These are phyloP conservation scores for Raja brachyura DNA, from an alignment of 2,113 vertebrate species.

Conservation along the genomic window DNA sequence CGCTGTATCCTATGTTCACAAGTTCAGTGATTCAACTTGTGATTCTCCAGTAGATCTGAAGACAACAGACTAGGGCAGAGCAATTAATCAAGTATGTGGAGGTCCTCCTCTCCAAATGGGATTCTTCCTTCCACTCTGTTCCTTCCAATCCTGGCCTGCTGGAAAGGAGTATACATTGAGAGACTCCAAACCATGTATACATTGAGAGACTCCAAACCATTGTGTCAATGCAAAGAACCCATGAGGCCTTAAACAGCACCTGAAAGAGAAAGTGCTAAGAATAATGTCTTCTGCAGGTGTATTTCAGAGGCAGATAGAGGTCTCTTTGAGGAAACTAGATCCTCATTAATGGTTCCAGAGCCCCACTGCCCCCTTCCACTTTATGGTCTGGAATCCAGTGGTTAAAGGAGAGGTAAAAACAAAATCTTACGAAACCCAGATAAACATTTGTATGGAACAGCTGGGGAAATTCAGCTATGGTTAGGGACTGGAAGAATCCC, in stretches of 20 bases:
- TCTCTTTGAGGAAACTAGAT: neutral
- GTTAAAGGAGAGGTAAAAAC: neutral
- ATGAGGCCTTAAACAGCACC: neutral
- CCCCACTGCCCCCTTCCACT: neutral
- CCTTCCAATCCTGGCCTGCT: neutral
- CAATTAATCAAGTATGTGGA: neutral
- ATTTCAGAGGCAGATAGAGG: neutral
- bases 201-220: neutral
- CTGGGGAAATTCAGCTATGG: neutral
- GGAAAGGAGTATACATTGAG: neutral
- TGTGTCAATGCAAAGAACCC: too few species aligned
- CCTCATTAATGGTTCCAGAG: neutral
- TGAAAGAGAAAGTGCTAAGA: neutral
- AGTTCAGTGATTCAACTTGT: too few species aligned
- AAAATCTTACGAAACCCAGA: neutral
- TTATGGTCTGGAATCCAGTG: neutral
- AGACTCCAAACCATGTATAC: neutral
- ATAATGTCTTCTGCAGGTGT: neutral
- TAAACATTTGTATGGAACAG: neutral
- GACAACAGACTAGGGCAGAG: neutral
- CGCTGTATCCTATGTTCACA: too few species aligned
- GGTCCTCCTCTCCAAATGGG: neutral
- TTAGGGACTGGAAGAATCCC: neutral
- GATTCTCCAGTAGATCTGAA: too few species aligned
- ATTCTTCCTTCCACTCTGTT: neutral